A percentile compares a stretch with the other conserved stretches of the same genome.
phyloP scores from a whole-genome alignment of 2,888 invertebrate genomes.

The Cryptops parisi region DNA sequence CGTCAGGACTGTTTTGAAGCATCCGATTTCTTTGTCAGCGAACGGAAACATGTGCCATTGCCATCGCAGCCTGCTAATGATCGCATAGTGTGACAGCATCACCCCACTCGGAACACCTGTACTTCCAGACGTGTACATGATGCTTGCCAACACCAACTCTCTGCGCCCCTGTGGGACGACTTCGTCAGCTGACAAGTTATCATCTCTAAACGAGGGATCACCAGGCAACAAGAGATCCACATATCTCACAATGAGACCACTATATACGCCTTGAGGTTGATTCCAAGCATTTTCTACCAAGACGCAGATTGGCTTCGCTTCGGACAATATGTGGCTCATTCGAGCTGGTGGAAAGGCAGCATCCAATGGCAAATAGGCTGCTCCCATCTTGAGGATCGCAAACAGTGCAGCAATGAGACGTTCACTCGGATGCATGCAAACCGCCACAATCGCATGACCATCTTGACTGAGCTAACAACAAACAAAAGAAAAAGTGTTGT shows the following conservation, averaged over 20 bases:
- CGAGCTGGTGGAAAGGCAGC: conserved; percentile 52
- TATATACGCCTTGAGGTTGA: neutral
- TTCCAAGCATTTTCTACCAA: conserved; percentile 29
- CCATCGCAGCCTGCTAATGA: conserved; percentile 73
- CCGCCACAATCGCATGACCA: conserved; percentile 43
- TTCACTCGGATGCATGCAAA: conserved; percentile 63
- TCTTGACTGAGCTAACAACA: neutral
- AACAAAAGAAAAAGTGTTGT: too few species aligned
- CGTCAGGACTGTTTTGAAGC: conserved; percentile 80
- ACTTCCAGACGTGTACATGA: conserved; percentile 76
- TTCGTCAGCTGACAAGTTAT: neutral
- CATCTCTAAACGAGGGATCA: neutral
- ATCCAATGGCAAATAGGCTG: conserved; percentile 71
- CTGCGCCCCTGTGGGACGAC: conserved; percentile 26
- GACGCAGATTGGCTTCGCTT: conserved; percentile 53
- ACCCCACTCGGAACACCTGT: conserved; percentile 63
- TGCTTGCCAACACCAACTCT: conserved; percentile 41
- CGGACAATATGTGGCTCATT: conserved; percentile 57
- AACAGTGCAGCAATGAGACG: conserved; percentile 49
- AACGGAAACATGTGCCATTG: conserved; percentile 74
- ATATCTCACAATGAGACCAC: neutral
- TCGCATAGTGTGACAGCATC: conserved; percentile 2
- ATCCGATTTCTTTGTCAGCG: conserved; percentile 50
- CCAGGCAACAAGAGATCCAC: neutral
- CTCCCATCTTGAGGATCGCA: conserved; percentile 64